Percentiles rank a stretch among this genome's conserved stretches.
Evolutionary conservation across 2,888 invertebrate genomes (phyloP).

Genomic region (Pollenia angustigena): DNA sequence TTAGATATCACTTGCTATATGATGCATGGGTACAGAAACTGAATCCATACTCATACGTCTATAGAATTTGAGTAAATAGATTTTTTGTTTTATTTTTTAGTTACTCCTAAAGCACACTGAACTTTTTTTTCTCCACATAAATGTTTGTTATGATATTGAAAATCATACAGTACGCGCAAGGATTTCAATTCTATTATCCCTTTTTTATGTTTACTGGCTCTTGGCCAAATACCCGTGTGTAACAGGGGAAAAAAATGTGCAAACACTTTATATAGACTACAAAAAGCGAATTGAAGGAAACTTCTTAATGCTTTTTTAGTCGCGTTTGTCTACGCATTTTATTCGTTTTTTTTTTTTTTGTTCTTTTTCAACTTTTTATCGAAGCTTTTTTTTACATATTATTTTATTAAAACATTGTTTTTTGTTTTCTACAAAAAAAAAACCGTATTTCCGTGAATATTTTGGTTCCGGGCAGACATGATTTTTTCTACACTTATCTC

Average conservation of each 20-base stretch:
- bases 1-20: conserved; percentile 61
- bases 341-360: conserved; percentile 23
- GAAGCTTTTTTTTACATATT: conserved; percentile 30
- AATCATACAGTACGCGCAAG: conserved; percentile 54
- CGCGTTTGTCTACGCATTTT: conserved; percentile 54
- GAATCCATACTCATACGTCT: not conserved
- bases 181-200: conserved; percentile 65
- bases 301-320: conserved; percentile 59
- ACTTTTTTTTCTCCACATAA: conserved; percentile 32
- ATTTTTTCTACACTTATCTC: not conserved
- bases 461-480: conserved; percentile 63
- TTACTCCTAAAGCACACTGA: conserved; percentile 12
- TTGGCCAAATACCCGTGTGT: conserved; percentile 56
- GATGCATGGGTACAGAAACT: conserved; percentile 26
- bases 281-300: conserved; percentile 16
- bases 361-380: conserved; percentile 2
- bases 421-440: conserved; percentile 31
- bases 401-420: conserved; percentile 57
- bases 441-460: conserved; percentile 43
- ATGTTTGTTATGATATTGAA: conserved; percentile 70
- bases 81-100: conserved; percentile 28
- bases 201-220: conserved; percentile 62
- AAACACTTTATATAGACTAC: conserved; percentile 41
- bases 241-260: conserved; percentile 8
- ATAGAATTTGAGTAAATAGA: conserved; percentile 20